A percentile compares a stretch with the other conserved stretches of the same genome.
Conservation (phyloP, 1,140 invertebrate species). For the Dreissena rostriformis region DNA sequence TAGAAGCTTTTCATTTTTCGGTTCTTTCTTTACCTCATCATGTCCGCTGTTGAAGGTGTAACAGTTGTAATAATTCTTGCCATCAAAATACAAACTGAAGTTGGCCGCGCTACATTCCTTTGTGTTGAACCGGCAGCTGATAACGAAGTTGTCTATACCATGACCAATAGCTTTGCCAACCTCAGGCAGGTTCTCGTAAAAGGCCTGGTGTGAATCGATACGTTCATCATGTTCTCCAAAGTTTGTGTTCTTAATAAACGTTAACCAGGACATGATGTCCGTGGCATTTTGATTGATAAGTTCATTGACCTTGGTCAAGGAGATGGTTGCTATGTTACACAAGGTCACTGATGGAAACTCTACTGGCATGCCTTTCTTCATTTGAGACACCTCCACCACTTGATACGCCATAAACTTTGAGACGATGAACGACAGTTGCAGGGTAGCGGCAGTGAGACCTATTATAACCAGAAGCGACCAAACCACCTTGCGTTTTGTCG, state of each 20-base stretch:
- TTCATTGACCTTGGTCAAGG: slow-evolving; percentile 68
- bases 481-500: slow-evolving; percentile 75
- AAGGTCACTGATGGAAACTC: slow-evolving; percentile 76
- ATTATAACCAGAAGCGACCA: slow-evolving; percentile 75
- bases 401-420: slow-evolving; percentile 75
- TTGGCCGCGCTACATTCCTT: slow-evolving; percentile 68
- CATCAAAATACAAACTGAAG: slow-evolving; percentile 74
- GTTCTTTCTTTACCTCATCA: slow-evolving; percentile 55
- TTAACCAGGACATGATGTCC: slow-evolving; percentile 69
- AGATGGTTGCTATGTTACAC: slow-evolving; percentile 76
- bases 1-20: slow-evolving; percentile 62
- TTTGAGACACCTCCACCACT: slow-evolving; percentile 76
- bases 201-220: slow-evolving; percentile 71
- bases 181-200: slow-evolving; percentile 74
- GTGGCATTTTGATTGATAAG: slow-evolving; percentile 51
- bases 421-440: slow-evolving; percentile 75
- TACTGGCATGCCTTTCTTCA: slow-evolving; percentile 77
- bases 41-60: slow-evolving; percentile 76
- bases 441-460: slow-evolving; percentile 76
- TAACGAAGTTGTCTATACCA: slow-evolving; percentile 70
- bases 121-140: slow-evolving; percentile 75
- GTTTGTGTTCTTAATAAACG: slow-evolving; percentile 60
- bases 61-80: slow-evolving; percentile 77
- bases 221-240: slow-evolving; percentile 70
- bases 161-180: slow-evolving; percentile 71